Evolutionary conservation across 2,113 vertebrate species (phyloP).

Genomic region (Athene noctua): DNA sequence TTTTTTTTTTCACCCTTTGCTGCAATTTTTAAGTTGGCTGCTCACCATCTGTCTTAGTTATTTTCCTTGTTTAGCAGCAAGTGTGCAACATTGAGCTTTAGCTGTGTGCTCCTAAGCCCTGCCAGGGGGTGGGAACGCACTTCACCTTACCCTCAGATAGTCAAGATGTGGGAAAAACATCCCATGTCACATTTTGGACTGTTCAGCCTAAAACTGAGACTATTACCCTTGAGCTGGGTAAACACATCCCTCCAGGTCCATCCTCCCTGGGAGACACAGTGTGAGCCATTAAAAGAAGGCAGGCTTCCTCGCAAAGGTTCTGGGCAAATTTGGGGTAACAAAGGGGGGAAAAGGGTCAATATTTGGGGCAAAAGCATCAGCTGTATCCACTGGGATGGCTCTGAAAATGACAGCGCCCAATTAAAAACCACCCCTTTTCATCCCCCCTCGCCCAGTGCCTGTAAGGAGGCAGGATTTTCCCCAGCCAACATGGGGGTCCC

Average conservation of each 20-base stretch:
- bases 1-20: accelerated
- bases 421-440: not conserved
- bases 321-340: not conserved
- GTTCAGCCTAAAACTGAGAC: not conserved
- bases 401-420: accelerated
- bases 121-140: not conserved
- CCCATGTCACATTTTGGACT: not conserved
- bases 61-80: not conserved
- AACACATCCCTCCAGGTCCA: not conserved
- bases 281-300: not conserved
- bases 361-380: not conserved
- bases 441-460: accelerated
- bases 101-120: accelerated
- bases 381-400: not conserved
- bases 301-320: accelerated
- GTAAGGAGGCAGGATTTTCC: not conserved
- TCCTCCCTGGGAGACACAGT: not conserved
- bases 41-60: not conserved
- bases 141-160: not conserved
- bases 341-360: not conserved
- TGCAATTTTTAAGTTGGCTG: not conserved
- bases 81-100: not conserved
- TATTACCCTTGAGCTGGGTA: not conserved
- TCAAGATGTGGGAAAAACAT: not conserved
- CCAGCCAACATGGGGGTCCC: not conserved